Percentiles rank a stretch among this genome's conserved stretches.
Conservation (phyloP, 2,113 vertebrate species). For the Okapia johnstoni region DNA sequence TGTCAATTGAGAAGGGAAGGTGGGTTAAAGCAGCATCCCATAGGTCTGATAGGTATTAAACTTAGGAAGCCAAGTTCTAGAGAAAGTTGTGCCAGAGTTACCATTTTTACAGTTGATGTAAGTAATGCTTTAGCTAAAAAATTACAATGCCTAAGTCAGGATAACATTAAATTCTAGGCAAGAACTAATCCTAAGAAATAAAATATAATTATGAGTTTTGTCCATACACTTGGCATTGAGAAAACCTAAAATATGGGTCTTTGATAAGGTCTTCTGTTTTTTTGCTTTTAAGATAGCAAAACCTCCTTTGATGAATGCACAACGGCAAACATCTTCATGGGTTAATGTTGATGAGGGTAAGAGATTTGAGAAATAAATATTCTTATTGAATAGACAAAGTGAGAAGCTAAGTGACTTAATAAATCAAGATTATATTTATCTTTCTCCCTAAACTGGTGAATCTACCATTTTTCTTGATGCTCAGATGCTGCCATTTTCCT, state of each 20-base stretch:
- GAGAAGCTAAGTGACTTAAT: background rate
- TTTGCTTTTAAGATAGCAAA: background rate
- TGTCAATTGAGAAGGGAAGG: background rate
- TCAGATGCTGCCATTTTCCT: background rate
- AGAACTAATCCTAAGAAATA: background rate
- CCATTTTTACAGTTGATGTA: background rate
- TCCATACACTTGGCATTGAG: background rate
- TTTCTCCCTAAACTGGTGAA: background rate
- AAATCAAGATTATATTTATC: background rate
- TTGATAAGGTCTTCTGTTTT: background rate
- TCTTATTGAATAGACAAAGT: background rate
- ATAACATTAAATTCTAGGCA: background rate
- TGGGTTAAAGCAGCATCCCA: background rate
- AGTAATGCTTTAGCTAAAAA: background rate
- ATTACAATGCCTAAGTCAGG: background rate
- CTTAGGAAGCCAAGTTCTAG: background rate
- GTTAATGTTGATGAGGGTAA: background rate
- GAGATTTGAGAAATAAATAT: background rate
- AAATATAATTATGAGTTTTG: background rate
- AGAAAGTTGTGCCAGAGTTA: background rate
- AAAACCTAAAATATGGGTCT: background rate
- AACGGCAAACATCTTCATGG: background rate
- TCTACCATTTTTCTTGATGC: background rate
- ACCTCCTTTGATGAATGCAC: background rate
- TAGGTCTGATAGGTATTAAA: background rate